These are phyloP conservation scores for Phaetusa simplex DNA, from an alignment of 2,113 vertebrate species.

Conservation along the genomic window DNA sequence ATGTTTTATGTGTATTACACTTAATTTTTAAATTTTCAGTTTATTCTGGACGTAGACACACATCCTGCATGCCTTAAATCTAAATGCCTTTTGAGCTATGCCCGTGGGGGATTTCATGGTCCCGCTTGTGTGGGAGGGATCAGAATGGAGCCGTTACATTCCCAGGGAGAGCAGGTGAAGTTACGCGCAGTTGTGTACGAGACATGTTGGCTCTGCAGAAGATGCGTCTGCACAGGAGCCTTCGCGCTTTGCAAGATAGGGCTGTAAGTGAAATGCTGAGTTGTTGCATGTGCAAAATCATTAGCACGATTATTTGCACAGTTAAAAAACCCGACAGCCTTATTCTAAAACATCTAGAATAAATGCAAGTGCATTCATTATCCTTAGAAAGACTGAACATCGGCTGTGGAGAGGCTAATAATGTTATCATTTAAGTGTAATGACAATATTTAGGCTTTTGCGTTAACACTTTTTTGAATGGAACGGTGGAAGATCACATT, in stretches of 20 bases:
- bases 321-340: neutral
- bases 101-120: neutral
- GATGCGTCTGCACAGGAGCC: neutral
- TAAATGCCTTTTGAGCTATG: neutral
- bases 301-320: neutral
- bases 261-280: neutral
- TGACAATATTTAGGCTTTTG: slow-evolving; percentile 50
- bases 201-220: neutral
- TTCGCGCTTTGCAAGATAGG: rapidly evolving
- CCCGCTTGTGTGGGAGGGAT: neutral
- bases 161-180: neutral
- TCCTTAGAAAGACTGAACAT: neutral
- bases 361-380: neutral
- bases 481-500: slow-evolving; percentile 37
- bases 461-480: slow-evolving; percentile 14
- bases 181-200: neutral
- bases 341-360: neutral
- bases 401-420: neutral
- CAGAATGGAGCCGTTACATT: neutral
- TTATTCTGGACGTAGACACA: neutral
- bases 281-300: neutral
- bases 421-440: neutral
- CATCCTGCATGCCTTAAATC: neutral
- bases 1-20: neutral
- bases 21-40: neutral